These are phyloP conservation scores for Cyclophora albipunctata DNA, from an alignment of 2,888 invertebrate species.

Conservation along the genomic window DNA sequence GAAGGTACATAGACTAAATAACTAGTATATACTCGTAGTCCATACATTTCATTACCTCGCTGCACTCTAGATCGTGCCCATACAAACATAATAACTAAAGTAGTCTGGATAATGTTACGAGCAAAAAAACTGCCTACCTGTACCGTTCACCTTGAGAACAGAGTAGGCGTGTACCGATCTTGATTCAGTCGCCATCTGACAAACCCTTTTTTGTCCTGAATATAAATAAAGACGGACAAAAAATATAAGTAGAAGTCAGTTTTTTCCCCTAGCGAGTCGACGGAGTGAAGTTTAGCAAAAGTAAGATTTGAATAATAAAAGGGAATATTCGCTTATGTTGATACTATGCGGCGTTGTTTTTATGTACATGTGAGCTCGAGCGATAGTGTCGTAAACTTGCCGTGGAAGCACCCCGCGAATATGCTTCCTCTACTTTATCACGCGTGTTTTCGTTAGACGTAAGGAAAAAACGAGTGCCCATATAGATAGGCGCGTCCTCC, in stretches of 20 bases:
- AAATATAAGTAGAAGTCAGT: constrained; percentile 49
- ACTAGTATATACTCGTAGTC: too few species aligned
- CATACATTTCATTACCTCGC: constrained; percentile 17
- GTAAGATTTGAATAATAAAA: constrained; percentile 65
- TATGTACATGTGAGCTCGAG: constrained; percentile 29
- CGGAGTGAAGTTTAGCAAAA: constrained; percentile 56
- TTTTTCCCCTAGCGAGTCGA: constrained; percentile 50
- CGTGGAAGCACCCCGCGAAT: constrained; percentile 28
- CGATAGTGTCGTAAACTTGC: constrained; percentile 41
- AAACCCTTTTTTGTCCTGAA: constrained; percentile 72
- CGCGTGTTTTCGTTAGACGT: constrained; percentile 6
- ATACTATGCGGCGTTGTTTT: constrained; percentile 36
- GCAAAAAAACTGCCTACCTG: constrained; percentile 52
- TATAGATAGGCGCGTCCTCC: constrained; percentile 33
- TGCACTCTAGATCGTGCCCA: constrained; percentile 35
- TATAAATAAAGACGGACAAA: constrained; percentile 66
- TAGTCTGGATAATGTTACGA: constrained; percentile 28
- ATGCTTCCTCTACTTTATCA: constrained; percentile 29
- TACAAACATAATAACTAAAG: constrained; percentile 2
- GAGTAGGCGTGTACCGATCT: constrained; percentile 61
- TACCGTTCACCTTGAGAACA: constrained; percentile 60
- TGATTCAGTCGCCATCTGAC: constrained; percentile 71
- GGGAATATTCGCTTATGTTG: constrained; percentile 50
- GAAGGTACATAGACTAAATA: too few species aligned
- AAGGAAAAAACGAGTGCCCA: constrained; percentile 11